phyloP scores from a whole-genome alignment of 1,140 invertebrate species.

The Popillia japonica region DNA sequence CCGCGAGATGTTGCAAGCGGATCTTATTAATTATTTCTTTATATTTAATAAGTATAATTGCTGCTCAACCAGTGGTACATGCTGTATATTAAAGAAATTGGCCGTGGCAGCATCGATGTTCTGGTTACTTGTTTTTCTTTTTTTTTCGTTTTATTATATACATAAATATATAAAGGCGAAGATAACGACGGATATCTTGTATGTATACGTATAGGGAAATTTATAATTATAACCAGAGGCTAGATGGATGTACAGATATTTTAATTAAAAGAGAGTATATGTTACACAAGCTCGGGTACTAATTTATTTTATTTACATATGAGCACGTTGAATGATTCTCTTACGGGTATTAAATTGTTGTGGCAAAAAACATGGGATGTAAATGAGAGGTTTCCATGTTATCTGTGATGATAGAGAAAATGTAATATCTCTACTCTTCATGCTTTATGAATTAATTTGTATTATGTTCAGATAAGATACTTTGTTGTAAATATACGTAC shows the following conservation, averaged over 20 bases:
- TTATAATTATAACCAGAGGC: constrained; percentile 14
- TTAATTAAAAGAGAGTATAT: constrained; percentile 32
- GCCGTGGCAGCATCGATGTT: not conserved
- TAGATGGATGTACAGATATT: not conserved
- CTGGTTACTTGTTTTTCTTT: not conserved
- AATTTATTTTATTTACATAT: constrained; percentile 47
- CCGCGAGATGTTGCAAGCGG: not conserved
- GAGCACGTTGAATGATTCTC: constrained; percentile 42
- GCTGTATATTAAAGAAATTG: not conserved
- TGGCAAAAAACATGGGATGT: constrained; percentile 12
- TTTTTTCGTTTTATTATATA: not conserved
- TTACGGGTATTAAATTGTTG: constrained; percentile 49
- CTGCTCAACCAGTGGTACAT: not conserved
- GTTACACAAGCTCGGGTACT: constrained; percentile 28
- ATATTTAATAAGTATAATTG: constrained; percentile 30
- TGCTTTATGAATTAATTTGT: too few species aligned
- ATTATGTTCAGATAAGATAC: too few species aligned
- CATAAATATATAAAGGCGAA: not conserved
- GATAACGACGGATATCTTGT: constrained; percentile 8
- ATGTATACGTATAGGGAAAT: not conserved
- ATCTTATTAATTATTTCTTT: constrained; percentile 21
- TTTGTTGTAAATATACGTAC: too few species aligned
- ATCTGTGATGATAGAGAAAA: too few species aligned
- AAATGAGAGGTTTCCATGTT: too few species aligned
- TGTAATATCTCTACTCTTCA: too few species aligned